Conservation (phyloP, 2,888 invertebrate genomes). For the Pachydiplax longipennis region DNA sequence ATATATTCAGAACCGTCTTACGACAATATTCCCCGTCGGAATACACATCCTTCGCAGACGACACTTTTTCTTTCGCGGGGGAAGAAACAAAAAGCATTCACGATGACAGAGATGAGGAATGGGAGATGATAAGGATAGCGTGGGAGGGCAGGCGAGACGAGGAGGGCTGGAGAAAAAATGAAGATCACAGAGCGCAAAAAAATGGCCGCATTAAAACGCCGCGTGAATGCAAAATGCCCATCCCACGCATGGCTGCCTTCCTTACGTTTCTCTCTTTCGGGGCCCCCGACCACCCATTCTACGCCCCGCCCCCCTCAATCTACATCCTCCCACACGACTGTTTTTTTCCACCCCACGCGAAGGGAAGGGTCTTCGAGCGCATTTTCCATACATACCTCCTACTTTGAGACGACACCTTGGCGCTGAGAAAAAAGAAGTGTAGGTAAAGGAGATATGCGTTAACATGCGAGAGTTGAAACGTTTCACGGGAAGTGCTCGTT, state of each 20-base stretch:
- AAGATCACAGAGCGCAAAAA: not conserved
- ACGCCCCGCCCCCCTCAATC: not conserved
- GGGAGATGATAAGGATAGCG: not conserved
- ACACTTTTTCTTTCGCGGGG: not conserved
- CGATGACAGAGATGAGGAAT: not conserved
- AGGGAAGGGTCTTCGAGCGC: too few relatives aligned
- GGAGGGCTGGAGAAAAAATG: not conserved
- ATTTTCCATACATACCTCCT: too few relatives aligned
- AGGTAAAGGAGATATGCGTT: too few relatives aligned
- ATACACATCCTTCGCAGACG: not conserved
- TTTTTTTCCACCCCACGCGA: too few relatives aligned
- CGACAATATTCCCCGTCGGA: not conserved
- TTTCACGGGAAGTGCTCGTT: too few relatives aligned
- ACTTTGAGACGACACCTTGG: too few relatives aligned
- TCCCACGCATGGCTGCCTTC: not conserved
- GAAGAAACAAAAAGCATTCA: not conserved
- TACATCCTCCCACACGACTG: not conserved
- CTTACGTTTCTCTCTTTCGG: not conserved
- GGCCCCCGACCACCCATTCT: not conserved
- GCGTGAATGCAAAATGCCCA: not conserved
- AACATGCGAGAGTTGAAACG: too few relatives aligned
- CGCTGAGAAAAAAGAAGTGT: too few relatives aligned
- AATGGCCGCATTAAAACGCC: not conserved
- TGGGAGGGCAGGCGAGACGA: not conserved
- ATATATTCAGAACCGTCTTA: not conserved